A percentile compares a stretch with the other conserved stretches of the same genome.
These are phyloP conservation scores for Montipora capitata DNA, from an alignment of 92 coral and sea anemone genomes.

Conservation along the genomic window DNA sequence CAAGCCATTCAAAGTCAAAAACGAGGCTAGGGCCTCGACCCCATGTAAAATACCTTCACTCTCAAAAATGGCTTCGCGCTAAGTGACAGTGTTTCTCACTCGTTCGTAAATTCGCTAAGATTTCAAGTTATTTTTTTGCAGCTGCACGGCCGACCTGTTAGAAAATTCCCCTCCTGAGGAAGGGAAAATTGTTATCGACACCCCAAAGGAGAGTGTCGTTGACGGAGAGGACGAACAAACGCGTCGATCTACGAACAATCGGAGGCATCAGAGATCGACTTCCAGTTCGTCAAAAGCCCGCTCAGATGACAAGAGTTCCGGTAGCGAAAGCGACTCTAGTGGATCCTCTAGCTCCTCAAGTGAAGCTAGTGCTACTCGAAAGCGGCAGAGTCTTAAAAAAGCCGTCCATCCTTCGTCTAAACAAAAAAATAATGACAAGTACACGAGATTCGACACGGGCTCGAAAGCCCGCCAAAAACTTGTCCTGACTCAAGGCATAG, in stretches of 20 bases:
- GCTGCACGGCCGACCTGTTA: too few relatives aligned
- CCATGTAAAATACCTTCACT: conserved; percentile 1
- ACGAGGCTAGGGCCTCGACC: neutral
- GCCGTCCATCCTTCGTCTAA: neutral
- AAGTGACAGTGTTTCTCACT: neutral
- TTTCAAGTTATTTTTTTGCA: too few relatives aligned
- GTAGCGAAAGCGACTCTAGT: conserved; percentile 5
- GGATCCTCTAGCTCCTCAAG: conserved; percentile 5
- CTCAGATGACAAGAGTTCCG: neutral
- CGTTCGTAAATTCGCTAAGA: too few relatives aligned
- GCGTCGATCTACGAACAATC: neutral
- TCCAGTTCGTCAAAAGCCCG: conserved; percentile 9
- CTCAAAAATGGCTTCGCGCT: conserved; percentile 18
- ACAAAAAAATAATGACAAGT: neutral
- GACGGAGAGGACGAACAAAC: too few relatives aligned
- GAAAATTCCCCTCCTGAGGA: too few relatives aligned
- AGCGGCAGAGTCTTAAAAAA: neutral
- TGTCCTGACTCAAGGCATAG: conserved; percentile 12
- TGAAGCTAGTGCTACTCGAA: too few relatives aligned
- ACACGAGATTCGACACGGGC: conserved; percentile 29
- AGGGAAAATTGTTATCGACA: neutral
- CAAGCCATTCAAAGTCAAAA: neutral
- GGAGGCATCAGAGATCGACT: conserved; percentile 8
- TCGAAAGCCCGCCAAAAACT: neutral
- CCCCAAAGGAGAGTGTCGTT: too few relatives aligned